Evolutionary conservation across 2,113 vertebrate genomes (phyloP), one percentile per base, ranked within the genome.

Genomic region (Trachemys scripta): DNA sequence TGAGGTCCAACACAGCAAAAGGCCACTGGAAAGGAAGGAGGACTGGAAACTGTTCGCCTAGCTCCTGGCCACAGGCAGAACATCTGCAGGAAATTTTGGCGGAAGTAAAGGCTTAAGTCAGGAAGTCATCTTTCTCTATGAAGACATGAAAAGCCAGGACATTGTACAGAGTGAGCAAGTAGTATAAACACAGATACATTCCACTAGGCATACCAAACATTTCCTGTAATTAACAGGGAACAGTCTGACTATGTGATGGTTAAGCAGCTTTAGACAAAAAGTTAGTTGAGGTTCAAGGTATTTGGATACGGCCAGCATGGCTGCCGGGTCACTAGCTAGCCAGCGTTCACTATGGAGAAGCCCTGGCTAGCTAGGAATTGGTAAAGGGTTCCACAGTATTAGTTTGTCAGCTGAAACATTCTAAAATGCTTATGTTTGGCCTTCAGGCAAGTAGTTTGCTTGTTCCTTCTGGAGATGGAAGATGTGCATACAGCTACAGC

Each of bases 21-120:
- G 87, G 87, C 80, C 87, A 80, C 51, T 85, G 57, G 80, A 69
- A 95, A 97, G 94, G 94, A 97, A 96, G 86, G 90, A 94, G 47
- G 57, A 88, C 94, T 88, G 91, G 92, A 92, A 84, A 90, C 80
- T 90, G 75, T 80, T 90, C 80, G 82, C 90, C 80, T 9, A 82
- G 89, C 88, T 94, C 54, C 80, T 91, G 93, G 88, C 3, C 25
- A 56, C 0, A 87, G 90, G 49, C 1, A 87, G 29, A 94, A 91
- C 87, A 93, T 56, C 85, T 92, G 94, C 80, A 98, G 87, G 91
- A 98, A 98, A 54, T 75, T 24, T 94, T 17, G 76, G 75, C 80
- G 95, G 95, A 96, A 93, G 81, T 1, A 84, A 56, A 69, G 49
- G 94, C 85, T 87, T 42, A 19, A 0, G 0, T 51, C 8, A 85